phyloP scores from a whole-genome alignment of 2,888 invertebrate genomes.

The Hanleya hanleyi region DNA sequence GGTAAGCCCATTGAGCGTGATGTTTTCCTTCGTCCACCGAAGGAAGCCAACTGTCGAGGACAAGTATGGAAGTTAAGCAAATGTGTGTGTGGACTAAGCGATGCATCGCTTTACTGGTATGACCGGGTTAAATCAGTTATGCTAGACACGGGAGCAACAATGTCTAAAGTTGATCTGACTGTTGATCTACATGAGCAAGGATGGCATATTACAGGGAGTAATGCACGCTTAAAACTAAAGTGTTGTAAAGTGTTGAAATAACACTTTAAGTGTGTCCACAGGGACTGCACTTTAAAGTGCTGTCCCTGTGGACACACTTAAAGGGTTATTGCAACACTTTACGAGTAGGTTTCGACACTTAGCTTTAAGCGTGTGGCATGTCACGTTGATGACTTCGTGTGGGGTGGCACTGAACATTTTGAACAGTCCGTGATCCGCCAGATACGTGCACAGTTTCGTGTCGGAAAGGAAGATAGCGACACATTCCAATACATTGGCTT shows the following conservation, averaged over 20 bases:
- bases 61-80: slow-evolving; percentile 18
- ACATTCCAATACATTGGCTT: slow-evolving; percentile 34
- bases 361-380: too few relatives aligned
- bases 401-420: slow-evolving; percentile 30
- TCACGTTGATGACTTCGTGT: slow-evolving; percentile 40
- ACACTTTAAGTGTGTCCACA: too few relatives aligned
- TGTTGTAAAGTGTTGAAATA: too few relatives aligned
- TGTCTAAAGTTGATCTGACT: slow-evolving; percentile 34
- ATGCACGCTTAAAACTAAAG: too few relatives aligned
- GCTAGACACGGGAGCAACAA: slow-evolving; percentile 9
- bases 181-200: slow-evolving; percentile 28
- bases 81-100: slow-evolving; percentile 24
- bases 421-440: slow-evolving; percentile 21
- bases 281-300: too few relatives aligned
- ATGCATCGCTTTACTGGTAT: slow-evolving; percentile 21
- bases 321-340: too few relatives aligned
- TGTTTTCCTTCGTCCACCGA: slow-evolving; percentile 15
- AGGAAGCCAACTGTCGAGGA: background rate
- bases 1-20: slow-evolving; percentile 14
- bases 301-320: too few relatives aligned
- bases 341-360: too few relatives aligned
- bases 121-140: slow-evolving; percentile 29
- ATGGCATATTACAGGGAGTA: slow-evolving; percentile 21
- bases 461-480: slow-evolving; percentile 25
- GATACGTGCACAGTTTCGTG: slow-evolving; percentile 22